Evolutionary conservation across 2,888 invertebrate genomes (phyloP).

Genomic region (Cephus pygmeus): DNA sequence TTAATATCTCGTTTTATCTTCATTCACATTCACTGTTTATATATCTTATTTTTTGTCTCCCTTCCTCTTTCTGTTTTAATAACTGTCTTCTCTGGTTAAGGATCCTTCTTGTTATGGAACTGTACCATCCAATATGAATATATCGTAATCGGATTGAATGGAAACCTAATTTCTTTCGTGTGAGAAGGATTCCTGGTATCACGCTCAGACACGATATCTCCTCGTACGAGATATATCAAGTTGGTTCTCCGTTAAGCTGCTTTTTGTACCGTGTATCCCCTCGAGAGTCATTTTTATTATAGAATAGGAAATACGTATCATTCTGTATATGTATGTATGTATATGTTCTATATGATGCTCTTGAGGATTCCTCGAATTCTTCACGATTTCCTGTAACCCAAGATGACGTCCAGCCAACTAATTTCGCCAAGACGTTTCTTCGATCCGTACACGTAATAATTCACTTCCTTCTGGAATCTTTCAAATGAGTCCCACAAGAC

Average conservation of each 20-base stretch:
- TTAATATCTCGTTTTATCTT: not conserved
- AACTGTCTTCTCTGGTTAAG: not conserved
- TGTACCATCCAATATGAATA: not conserved
- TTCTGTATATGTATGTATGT: not conserved
- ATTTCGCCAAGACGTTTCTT: not conserved
- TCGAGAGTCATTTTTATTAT: not conserved
- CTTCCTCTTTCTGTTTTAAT: not conserved
- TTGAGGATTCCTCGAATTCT: not conserved
- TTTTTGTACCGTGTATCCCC: not conserved
- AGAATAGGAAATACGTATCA: not conserved
- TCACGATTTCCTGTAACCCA: not conserved
- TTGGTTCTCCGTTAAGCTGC: not conserved
- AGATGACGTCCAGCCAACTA: not conserved
- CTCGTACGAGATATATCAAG: not conserved
- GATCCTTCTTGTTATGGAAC: not conserved
- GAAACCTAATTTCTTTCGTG: not conserved
- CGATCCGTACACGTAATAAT: not conserved
- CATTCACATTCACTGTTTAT: not conserved
- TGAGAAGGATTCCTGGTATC: not conserved
- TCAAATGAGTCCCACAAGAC: slow-evolving; percentile 8
- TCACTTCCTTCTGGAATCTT: not conserved
- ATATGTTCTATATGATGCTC: not conserved
- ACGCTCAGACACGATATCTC: not conserved
- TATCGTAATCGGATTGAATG: not conserved
- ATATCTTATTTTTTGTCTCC: not conserved